Conservation (phyloP, 2,113 vertebrate genomes). For the Rallus limicola region DNA sequence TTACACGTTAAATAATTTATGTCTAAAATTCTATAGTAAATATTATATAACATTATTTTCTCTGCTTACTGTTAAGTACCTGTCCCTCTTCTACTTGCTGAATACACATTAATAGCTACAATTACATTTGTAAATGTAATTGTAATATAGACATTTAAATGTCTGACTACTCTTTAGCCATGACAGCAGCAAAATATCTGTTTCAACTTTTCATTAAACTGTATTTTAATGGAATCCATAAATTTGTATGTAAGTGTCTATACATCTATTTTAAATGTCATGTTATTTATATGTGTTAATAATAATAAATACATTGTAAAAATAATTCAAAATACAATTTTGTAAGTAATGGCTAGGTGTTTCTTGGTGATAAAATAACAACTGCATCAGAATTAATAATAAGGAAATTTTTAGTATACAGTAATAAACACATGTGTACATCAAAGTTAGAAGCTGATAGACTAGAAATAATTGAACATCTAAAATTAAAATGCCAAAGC, state of each 20-base stretch:
- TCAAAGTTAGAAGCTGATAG: slow-evolving; percentile 64
- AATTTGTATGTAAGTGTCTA: not conserved
- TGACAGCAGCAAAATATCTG: not conserved
- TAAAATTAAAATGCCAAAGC: slow-evolving; percentile 76
- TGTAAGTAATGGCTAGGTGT: not conserved
- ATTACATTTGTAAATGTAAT: not conserved
- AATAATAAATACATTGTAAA: not conserved
- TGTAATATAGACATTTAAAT: not conserved
- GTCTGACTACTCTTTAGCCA: not conserved
- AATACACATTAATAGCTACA: not conserved
- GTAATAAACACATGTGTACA: slow-evolving; percentile 45
- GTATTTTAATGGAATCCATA: not conserved
- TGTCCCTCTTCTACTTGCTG: not conserved
- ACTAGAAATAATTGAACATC: slow-evolving; percentile 64
- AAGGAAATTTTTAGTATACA: slow-evolving; percentile 6
- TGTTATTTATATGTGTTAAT: not conserved
- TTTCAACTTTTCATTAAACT: not conserved
- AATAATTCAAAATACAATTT: not conserved
- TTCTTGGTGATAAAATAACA: not conserved
- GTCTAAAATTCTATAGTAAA: not conserved
- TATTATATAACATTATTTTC: not conserved
- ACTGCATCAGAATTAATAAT: slow-evolving; percentile 17
- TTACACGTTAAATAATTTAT: not conserved
- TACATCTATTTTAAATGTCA: not conserved
- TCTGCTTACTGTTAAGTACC: not conserved